Evolutionary conservation across 2,888 invertebrate species (phyloP), one percentile per base, ranked within the genome.

Genomic region (Chironomus tentans): DNA sequence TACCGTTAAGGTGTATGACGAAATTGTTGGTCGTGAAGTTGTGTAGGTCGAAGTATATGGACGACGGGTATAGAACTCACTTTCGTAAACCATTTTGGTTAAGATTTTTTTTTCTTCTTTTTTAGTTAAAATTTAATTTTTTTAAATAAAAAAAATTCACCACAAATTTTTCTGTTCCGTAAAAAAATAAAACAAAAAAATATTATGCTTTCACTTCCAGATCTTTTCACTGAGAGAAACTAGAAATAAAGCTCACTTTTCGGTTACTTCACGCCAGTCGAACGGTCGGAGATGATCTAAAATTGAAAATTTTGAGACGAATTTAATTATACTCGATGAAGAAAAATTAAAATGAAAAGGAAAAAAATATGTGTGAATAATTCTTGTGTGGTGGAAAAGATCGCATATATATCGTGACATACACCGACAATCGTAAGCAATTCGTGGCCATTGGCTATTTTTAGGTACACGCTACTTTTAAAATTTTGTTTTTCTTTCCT

Each of bases 61-160:
- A 86, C 94, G 90, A 86, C 94, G 91, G 82, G 94, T 93, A 86
- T 93, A 92, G 87, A 93, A 94, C 87, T 94, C 94, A 88, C 92
- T 92, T 87, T 93, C 93, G 91, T 94, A 94, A 87, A 94, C 94
- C 94, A 94, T 94, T 85, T 87, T 89, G 78, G 79, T 78, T 79
- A 78, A 79, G 78, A 79, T 79, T 77, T 69, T 24, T 21, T 65
- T 65, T 24, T 21, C 18, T 24, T 24, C 18, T 62, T 62, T 56
- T 56, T n/a, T 15, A 56, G 6, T 56, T 56, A 18, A 6, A 15
- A n/a, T 15, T 18, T 6, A 56, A 62, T 62, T 62, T 18, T 62
- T 22, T 21, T 50, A 24, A 15, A 22, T 47, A 13, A 50, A 50
- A 21, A 70, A 71, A 61, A 15, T 24, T 18, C 28, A 50, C 50